Percentiles rank a stretch among this genome's conserved stretches.
Conservation (phyloP, 2,888 invertebrate genomes). For the Cyclophora albipunctata region DNA sequence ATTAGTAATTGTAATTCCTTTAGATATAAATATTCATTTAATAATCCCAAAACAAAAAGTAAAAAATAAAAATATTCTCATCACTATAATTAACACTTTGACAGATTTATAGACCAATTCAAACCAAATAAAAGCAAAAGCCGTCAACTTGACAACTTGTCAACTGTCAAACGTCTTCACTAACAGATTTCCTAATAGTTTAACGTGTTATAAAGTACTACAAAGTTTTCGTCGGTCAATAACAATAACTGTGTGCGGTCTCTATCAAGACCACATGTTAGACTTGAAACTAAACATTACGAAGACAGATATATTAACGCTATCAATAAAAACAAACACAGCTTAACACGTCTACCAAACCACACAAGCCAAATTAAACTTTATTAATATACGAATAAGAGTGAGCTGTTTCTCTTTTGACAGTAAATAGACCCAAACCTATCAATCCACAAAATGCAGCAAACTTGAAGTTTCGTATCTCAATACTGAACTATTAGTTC, state of each 20-base stretch:
- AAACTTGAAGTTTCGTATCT: not conserved
- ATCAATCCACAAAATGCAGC: no score
- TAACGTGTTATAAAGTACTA: conserved; percentile 55
- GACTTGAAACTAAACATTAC: conserved; percentile 58
- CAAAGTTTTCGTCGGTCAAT: conserved; percentile 62
- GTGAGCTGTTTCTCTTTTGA: not conserved
- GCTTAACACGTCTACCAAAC: conserved; percentile 11
- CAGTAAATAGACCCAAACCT: not conserved
- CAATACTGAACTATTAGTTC: no score
- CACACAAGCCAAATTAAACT: conserved; percentile 21
- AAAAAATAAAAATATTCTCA: no score
- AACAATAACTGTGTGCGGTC: conserved; percentile 64
- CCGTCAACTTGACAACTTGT: no score
- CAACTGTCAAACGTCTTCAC: conserved; percentile 14
- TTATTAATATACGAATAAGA: conserved; percentile 17
- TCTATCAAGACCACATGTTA: conserved; percentile 57
- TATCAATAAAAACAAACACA: conserved; percentile 41
- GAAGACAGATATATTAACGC: conserved; percentile 69
- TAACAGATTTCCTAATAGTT: conserved; percentile 48
- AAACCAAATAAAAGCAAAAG: no score
- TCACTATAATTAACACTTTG: no score
- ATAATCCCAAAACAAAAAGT: no score
- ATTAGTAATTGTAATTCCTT: no score
- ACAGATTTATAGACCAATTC: no score
- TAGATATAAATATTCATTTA: no score